A percentile compares a stretch with the other conserved stretches of the same genome.
Evolutionary conservation across 2,113 vertebrate genomes (phyloP).

Genomic region (Fulica atra): DNA sequence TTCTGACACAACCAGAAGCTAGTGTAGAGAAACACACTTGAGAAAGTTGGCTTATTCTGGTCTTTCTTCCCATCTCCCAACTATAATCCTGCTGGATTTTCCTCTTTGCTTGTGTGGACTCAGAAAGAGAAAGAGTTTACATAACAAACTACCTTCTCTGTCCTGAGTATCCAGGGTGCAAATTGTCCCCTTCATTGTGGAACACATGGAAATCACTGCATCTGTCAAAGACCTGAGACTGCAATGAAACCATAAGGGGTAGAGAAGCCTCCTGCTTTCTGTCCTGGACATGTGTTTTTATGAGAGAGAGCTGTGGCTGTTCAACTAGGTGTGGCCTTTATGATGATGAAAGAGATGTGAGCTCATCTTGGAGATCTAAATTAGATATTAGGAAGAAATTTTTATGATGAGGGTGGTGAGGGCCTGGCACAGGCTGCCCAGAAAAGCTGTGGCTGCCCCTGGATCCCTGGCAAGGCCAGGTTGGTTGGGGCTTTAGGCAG

Average conservation of each 20-base stretch:
- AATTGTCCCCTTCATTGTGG: background rate
- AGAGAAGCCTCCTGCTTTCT: background rate
- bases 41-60: background rate
- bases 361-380: background rate
- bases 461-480: no score
- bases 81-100: background rate
- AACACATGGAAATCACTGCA: background rate
- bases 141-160: background rate
- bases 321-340: background rate
- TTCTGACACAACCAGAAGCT: background rate
- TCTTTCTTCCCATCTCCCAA: background rate
- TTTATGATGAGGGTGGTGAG: no score
- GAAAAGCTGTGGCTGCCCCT: no score
- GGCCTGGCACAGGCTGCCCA: no score
- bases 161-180: background rate
- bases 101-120: background rate
- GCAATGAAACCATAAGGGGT: background rate
- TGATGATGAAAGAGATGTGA: background rate
- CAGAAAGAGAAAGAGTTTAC: background rate
- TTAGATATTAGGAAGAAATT: no score
- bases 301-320: background rate
- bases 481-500: no score
- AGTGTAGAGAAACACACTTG: background rate
- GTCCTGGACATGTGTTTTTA: background rate
- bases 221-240: background rate